phyloP scores from a whole-genome alignment of 2,797 vertebrate species.

The Petrocephalus sullivani region DNA sequence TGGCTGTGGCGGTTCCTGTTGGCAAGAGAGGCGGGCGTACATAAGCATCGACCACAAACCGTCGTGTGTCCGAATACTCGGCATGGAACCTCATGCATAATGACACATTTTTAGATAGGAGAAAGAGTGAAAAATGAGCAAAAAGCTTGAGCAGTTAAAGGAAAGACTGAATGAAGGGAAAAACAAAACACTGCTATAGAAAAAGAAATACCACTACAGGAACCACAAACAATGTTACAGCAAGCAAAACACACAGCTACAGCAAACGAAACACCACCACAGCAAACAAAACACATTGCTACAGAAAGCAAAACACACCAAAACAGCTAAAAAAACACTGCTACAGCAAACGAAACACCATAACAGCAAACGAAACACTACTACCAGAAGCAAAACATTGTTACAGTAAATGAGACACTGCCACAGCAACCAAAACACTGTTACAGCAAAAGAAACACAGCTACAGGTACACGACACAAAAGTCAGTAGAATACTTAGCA shows the following conservation, averaged over 20 bases:
- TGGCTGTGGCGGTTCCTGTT: not conserved
- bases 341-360: not conserved
- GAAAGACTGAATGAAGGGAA: not conserved
- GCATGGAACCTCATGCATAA: not conserved
- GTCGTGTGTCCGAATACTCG: not conserved
- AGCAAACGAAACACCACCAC: not conserved
- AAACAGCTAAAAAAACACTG: not conserved
- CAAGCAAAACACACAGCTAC: not conserved
- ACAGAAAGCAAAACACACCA: not conserved
- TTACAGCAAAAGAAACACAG: not conserved
- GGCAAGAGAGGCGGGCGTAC: not conserved
- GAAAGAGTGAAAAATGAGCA: not conserved
- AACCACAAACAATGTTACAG: not conserved
- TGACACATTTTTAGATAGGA: not conserved
- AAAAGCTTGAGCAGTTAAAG: not conserved
- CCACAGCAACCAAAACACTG: too few relatives aligned
- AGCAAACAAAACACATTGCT: not conserved
- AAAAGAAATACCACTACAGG: not conserved
- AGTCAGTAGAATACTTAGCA: conserved; percentile 37
- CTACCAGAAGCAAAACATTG: too few relatives aligned
- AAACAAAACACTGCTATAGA: not conserved
- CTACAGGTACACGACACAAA: not conserved
- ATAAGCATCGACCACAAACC: not conserved
- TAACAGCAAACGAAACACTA: too few relatives aligned
- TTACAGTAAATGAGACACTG: too few relatives aligned